Base-by-base conservation (phyloP, 2,113 vertebrate species). In the Oenanthe melanoleuca region DNA sequence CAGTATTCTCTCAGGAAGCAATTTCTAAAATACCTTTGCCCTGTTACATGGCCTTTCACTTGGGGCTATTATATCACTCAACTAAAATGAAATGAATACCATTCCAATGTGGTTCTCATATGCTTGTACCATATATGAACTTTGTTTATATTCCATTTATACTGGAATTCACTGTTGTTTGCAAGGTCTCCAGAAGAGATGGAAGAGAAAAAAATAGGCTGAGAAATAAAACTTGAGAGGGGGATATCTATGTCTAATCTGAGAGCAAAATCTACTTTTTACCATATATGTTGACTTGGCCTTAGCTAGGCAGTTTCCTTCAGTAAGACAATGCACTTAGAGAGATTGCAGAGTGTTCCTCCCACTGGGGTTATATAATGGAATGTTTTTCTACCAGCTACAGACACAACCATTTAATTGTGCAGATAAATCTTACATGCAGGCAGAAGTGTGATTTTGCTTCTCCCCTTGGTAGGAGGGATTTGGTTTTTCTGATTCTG, bases 351-450 rank as follows among this genome's bases (percentile, higher is more conserved):
- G 94, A 92, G 50, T 31, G 59, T 40, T 87, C 81, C 79, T 91
- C 91, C 93, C 92, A 77, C 79, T 66, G 89, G 81, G 74, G 63
- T 91, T 84, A 59, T 71, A 29, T 74, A 89, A 95, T 25, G 17
- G 78, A 86, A 89, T 47, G 89, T 71, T 95, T 95, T 79, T 44
- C 88, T 61, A 80, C 88, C 38, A 86, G 70, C 74, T 53, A 53
- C 15, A 84, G 28, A 73, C 45, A 79, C n/a, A 44, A 72, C 4
- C 61, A 38, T 74, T 66, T 88, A 88, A 88, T 66, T 83, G 91
- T 1, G 0, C 53, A 97, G 74, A 88, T 85, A 79, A 86, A 93
- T 71, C 89, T 63, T 64, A 29, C 40, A 71, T 8, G 44, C 20
- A 77, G 75, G 88, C 73, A 57, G 72, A 77, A 70, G 52, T 4